phyloP scores from a whole-genome alignment of 1,140 invertebrate genomes.

The Proctacanthus coquilletti region DNA sequence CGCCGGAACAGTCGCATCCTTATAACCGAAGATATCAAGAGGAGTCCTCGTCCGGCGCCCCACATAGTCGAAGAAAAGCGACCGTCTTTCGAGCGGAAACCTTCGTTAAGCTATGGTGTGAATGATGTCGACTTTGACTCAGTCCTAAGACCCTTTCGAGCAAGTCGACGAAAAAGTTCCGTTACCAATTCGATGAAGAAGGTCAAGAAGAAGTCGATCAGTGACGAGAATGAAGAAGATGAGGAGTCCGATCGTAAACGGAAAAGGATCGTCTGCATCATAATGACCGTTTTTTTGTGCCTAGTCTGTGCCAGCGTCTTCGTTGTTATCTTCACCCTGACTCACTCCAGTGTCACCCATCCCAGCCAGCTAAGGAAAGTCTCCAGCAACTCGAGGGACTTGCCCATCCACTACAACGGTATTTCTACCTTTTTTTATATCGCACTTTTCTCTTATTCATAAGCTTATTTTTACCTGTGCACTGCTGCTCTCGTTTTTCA shows the following conservation, averaged over 20 bases:
- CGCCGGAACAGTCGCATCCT: slow-evolving; percentile 24
- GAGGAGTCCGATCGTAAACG: slow-evolving; percentile 40
- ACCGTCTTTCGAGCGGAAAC: slow-evolving; percentile 23
- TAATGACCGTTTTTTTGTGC: slow-evolving; percentile 49
- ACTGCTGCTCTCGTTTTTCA: no score
- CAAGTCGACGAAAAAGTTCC: slow-evolving; percentile 22
- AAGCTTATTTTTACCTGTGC: no score
- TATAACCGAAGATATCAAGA: slow-evolving; percentile 21
- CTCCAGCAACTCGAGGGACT: slow-evolving; percentile 41
- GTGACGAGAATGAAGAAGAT: slow-evolving; percentile 29
- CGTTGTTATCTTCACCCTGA: slow-evolving; percentile 53
- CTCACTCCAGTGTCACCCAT: slow-evolving; percentile 39
- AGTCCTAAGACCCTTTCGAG: slow-evolving; percentile 25
- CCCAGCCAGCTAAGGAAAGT: slow-evolving; percentile 42
- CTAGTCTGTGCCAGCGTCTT: slow-evolving; percentile 48
- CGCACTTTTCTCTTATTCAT: no score
- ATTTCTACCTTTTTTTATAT: no score
- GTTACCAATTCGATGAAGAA: slow-evolving; percentile 17
- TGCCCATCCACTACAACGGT: slow-evolving; percentile 28
- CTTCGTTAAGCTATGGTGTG: slow-evolving; percentile 9
- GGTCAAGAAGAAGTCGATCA: slow-evolving; percentile 24
- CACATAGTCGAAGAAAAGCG: slow-evolving; percentile 27
- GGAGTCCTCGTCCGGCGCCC: slow-evolving; percentile 22
- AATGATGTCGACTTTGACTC: background rate
- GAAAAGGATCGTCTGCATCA: slow-evolving; percentile 43